Percentiles rank a stretch among this genome's conserved stretches.
These are phyloP conservation scores for Rhamnusium bicolor DNA, from an alignment of 2,888 invertebrate species.

Conservation along the genomic window DNA sequence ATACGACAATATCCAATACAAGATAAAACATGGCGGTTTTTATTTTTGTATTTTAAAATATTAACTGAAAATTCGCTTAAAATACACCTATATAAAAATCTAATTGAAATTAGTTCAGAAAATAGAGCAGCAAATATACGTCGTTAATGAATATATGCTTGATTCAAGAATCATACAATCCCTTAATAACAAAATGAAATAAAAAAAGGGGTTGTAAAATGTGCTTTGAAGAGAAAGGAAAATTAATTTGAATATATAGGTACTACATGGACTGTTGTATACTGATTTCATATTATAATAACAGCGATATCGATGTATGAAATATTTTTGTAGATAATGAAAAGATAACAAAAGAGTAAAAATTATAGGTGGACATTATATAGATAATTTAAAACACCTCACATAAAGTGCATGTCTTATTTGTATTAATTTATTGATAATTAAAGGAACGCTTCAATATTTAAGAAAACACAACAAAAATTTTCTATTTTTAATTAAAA, in stretches of 20 bases:
- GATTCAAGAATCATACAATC: not conserved
- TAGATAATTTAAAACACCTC: not conserved
- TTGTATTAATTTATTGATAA: slow-evolving; percentile 1
- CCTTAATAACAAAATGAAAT: not conserved
- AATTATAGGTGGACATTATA: not conserved
- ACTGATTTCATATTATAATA: not conserved
- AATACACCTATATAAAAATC: not conserved
- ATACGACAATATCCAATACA: too few relatives aligned
- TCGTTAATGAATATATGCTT: not conserved
- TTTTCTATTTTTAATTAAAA: too few relatives aligned
- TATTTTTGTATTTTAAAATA: not conserved
- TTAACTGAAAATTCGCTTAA: not conserved
- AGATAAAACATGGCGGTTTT: not conserved
- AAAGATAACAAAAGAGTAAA: slow-evolving; percentile 21
- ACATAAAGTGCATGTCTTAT: not conserved
- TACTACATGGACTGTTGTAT: not conserved
- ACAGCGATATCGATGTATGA: not conserved
- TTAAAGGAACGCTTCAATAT: too few relatives aligned
- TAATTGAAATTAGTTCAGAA: not conserved
- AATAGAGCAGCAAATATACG: not conserved
- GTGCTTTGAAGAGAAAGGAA: not conserved
- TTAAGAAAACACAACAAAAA: too few relatives aligned
- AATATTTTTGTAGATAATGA: slow-evolving; percentile 25
- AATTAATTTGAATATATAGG: slow-evolving; percentile 10
- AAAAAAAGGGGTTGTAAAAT: not conserved